phyloP scores from a whole-genome alignment of 2,113 vertebrate species.

The Chloebia gouldiae region DNA sequence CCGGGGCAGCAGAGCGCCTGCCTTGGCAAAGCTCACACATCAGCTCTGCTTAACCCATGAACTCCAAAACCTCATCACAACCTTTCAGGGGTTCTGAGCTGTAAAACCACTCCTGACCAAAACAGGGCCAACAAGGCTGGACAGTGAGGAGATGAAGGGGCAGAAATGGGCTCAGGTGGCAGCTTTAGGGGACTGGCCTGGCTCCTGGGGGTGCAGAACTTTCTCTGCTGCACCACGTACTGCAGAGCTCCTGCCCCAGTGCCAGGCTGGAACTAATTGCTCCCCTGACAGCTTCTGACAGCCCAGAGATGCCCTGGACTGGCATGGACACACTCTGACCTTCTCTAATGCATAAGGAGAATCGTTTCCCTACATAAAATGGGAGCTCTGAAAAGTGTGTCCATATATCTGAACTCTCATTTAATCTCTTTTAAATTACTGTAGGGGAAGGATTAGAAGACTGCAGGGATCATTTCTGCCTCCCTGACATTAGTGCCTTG shows the following conservation, averaged over 20 bases:
- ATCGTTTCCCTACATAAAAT: not conserved
- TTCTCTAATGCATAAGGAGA: not conserved
- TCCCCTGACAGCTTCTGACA: conserved; percentile 68
- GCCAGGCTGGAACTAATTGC: conserved; percentile 62
- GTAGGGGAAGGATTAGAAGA: not conserved
- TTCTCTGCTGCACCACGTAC: not conserved
- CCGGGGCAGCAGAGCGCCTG: not conserved
- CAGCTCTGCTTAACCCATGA: conserved; percentile 65
- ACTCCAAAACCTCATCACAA: not conserved
- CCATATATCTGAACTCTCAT: not conserved
- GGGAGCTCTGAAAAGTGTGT: not conserved
- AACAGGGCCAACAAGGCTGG: not conserved
- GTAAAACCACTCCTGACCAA: not conserved
- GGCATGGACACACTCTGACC: not conserved
- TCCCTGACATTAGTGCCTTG: not conserved
- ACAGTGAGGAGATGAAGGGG: not conserved
- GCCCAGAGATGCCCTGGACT: conserved; percentile 43
- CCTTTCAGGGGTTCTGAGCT: not conserved
- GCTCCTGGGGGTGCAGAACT: not conserved
- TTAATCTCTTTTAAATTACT: not conserved
- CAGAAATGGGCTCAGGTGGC: not conserved
- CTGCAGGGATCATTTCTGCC: not conserved
- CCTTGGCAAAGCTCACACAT: conserved; percentile 41
- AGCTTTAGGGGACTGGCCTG: not conserved
- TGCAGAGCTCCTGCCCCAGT: conserved; percentile 43